Evolutionary conservation across 1,140 invertebrate genomes (phyloP), one percentile per base, ranked within the genome.

Genomic region (Lethocerus indicus): DNA sequence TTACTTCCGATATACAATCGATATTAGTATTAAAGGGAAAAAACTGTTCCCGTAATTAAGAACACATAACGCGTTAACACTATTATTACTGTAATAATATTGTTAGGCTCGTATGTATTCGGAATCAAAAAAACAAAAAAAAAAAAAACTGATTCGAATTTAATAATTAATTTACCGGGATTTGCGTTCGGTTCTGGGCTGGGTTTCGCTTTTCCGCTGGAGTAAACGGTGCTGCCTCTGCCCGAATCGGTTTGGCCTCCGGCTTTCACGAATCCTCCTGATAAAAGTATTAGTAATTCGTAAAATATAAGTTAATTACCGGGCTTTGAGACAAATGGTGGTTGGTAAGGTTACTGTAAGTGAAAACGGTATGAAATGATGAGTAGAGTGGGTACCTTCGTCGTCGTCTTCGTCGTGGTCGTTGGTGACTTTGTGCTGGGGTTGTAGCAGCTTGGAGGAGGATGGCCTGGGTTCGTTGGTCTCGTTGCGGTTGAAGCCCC

Each of bases 211-310:
- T 60, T 64, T 1, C 78, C 79, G 58, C 79, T 83, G 13, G 78
- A 81, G 62, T 82, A 82, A 39, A 79, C 77, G 13, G 79, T 79
- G 57, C 79, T 81, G 18, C 80, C 80, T 58, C 80, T 70, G 13
- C 80, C 80, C 3, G 80, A 83, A 64, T 83, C 81, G n/a, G 57
- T 58, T 35, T 60, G 59, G 14, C 47, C 56, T 47, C 58, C 51
- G 29, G 51, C 28, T 36, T 52, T 52, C 1, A 50, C 44, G 28
- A 51, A 43, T 14, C 53, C 52, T 6, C 52, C 52, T 53, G 28
- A 4, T 43, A 52, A 16, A 42, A 42, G 29, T n/a, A 32, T 9
- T 32, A 32, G n/a, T 32, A 32, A 32, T 32, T 9, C 7, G 9
- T 9, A 32, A 9, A 32, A 32, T n/a, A 32, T 9, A 32, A 9